These are phyloP conservation scores for Campylorhamphus procurvoides DNA, from an alignment of 2,113 vertebrate genomes.

Conservation along the genomic window DNA sequence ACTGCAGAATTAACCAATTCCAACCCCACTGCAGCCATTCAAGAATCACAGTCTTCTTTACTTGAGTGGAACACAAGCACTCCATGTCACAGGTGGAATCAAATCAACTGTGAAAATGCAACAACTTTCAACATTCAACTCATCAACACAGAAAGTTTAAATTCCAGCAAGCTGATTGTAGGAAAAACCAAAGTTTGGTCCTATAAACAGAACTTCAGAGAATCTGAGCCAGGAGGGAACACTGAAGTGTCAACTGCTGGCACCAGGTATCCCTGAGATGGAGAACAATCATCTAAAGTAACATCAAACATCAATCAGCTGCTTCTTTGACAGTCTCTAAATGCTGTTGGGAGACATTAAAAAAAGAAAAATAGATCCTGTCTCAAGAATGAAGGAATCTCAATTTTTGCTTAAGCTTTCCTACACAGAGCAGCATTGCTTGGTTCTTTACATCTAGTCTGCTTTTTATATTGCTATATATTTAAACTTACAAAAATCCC, in stretches of 20 bases:
- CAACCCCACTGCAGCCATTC: not conserved
- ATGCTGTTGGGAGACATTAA: not conserved
- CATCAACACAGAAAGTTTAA: not conserved
- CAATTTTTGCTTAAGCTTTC: not conserved
- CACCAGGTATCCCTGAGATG: not conserved
- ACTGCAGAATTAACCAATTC: not conserved
- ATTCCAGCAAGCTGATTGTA: not conserved
- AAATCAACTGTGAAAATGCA: not conserved
- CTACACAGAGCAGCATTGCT: not conserved
- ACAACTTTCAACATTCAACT: not conserved
- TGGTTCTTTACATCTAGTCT: not conserved
- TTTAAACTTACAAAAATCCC: not conserved
- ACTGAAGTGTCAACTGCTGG: not conserved
- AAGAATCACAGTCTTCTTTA: not conserved
- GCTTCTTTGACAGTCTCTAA: not conserved
- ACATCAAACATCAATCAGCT: not conserved
- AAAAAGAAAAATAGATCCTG: not conserved
- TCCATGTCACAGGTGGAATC: accelerated
- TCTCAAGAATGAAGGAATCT: not conserved
- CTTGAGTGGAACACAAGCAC: not conserved
- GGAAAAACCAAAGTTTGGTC: not conserved
- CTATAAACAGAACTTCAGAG: not conserved
- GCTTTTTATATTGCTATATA: not conserved
- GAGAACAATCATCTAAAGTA: not conserved
- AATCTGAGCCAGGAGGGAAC: not conserved